phyloP scores from a whole-genome alignment of 2,888 invertebrate species.

The Ophioninae sp. region DNA sequence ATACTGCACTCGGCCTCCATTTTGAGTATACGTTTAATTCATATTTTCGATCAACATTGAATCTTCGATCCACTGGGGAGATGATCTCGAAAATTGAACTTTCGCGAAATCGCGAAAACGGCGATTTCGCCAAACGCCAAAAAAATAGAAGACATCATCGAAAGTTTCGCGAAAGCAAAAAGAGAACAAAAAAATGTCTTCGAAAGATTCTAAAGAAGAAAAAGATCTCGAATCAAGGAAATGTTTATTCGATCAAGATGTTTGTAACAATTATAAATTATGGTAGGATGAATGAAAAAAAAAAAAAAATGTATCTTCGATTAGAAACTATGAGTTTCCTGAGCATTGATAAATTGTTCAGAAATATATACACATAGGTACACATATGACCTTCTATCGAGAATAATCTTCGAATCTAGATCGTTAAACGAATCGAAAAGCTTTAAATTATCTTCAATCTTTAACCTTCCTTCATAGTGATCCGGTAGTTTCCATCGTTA shows the following conservation, averaged over 20 bases:
- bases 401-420: slow-evolving; percentile 20
- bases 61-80: slow-evolving; percentile 12
- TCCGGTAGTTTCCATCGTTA: no score
- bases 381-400: slow-evolving; percentile 25
- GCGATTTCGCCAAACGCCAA: neutral
- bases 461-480: slow-evolving; percentile 10
- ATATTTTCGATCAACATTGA: slow-evolving; percentile 1
- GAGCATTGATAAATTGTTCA: slow-evolving; percentile 30
- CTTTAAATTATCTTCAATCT: slow-evolving; percentile 43
- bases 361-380: slow-evolving; percentile 17
- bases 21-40: neutral
- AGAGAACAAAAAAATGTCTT: slow-evolving; percentile 26
- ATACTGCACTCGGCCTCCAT: slow-evolving; percentile 37
- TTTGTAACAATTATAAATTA: neutral
- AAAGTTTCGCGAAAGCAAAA: slow-evolving; percentile 23
- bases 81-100: neutral
- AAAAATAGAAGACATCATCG: slow-evolving; percentile 18
- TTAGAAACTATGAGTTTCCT: slow-evolving; percentile 19
- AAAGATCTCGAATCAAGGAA: slow-evolving; percentile 12
- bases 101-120: neutral
- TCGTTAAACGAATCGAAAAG: slow-evolving; percentile 44
- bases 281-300: neutral
- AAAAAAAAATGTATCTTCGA: neutral
- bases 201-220: slow-evolving; percentile 47
- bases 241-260: slow-evolving; percentile 16